These are phyloP conservation scores for Cardiocondyla obscurior DNA, from an alignment of 1,140 invertebrate genomes.

Conservation along the genomic window DNA sequence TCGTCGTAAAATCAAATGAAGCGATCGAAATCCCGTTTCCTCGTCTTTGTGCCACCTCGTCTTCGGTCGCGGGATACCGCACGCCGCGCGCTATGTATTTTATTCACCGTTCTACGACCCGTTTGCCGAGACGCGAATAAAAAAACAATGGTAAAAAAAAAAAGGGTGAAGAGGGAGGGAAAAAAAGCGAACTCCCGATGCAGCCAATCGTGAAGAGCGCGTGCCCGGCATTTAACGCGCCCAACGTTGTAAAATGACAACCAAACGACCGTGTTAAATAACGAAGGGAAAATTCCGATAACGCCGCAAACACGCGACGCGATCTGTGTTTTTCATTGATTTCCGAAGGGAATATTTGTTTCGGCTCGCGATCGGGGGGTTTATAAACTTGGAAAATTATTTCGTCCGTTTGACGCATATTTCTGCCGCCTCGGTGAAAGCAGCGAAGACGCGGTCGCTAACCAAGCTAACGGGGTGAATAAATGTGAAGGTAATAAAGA, in stretches of 20 bases:
- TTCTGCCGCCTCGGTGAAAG: neutral
- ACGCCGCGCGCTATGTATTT: conserved; percentile 30
- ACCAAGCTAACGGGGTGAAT: neutral
- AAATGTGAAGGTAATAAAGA: neutral
- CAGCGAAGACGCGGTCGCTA: no score
- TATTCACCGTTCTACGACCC: conserved; percentile 22
- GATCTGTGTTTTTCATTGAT: conserved; percentile 32
- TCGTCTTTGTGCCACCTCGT: conserved; percentile 1
- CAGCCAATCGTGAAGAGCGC: conserved; percentile 29
- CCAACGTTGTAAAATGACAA: conserved; percentile 39
- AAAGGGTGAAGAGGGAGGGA: no score
- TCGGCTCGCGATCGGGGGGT: neutral
- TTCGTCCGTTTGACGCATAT: neutral
- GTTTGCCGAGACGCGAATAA: conserved; percentile 4
- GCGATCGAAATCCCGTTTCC: conserved; percentile 58
- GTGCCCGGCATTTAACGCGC: conserved; percentile 17
- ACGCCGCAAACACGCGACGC: conserved; percentile 22
- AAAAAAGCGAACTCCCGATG: neutral
- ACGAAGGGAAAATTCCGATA: conserved; percentile 21
- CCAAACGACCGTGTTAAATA: conserved; percentile 39
- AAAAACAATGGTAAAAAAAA: neutral
- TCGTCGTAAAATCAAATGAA: conserved; percentile 67
- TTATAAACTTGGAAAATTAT: neutral
- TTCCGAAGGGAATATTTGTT: neutral
- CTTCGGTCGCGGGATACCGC: neutral